Evolutionary conservation across 1,140 invertebrate genomes (phyloP), one percentile per base, ranked within the genome.

Genomic region (Conus ventricosus): DNA sequence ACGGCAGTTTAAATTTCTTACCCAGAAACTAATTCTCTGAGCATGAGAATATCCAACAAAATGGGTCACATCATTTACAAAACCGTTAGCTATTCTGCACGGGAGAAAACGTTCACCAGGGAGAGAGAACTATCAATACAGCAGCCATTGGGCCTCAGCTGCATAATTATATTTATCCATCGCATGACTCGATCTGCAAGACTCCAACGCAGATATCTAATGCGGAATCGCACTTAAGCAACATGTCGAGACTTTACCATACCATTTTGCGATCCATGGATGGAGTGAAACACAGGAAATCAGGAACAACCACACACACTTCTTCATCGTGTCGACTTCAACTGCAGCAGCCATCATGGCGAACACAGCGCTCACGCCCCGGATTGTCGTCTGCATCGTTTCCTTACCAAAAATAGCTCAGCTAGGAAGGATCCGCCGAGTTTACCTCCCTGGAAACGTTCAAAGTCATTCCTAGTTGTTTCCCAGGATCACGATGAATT

Each of bases 281-380:
- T 27, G n/a, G 20, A 3, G 10, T n/a, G 23, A n/a, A 6, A 53
- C 63, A 11, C 15, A 51, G 51, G 54, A 53, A 78, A 85, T 13
- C 13, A n/a, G 25, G n/a, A 51, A 15, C 23, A 85, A 54, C 51
- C 27, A 54, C 11, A 53, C 7, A 3, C 60, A 5, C 4, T 4
- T 54, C 51, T 67, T 17, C 20, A 39, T 23, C 63, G 13, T 23
- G 10, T 54, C 39, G 11, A 53, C 5, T 15, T n/a, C 10, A 8
- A 27, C 27, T 0, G 39, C 39, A 23, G 84, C 60, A 85, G 63
- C 84, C 84, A 85, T 75, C 67, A 75, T 85, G 67, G 84, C 84
- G 84, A 75, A 71, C 60, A 25, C 27, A 10, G 57, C 51, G 8
- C 39, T 63, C 27, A 23, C 39, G 2, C 27, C 27, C 39, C 76